phyloP scores from a whole-genome alignment of 2,113 vertebrate genomes.

The Ochotona curzoniae region DNA sequence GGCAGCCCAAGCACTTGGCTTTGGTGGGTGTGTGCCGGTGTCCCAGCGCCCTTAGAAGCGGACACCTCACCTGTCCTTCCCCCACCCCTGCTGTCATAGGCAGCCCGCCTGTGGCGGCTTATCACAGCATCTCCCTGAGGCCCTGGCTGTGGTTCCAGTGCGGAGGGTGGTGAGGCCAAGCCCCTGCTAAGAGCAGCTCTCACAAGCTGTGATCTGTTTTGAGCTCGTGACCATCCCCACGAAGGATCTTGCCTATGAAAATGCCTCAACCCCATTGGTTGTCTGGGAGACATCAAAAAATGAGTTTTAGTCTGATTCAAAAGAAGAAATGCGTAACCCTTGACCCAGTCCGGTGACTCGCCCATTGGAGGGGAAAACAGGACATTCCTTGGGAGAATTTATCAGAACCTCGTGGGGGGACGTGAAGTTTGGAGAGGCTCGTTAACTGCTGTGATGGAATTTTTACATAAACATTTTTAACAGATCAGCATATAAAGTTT shows the following conservation, averaged over 20 bases:
- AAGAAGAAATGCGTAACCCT: background rate
- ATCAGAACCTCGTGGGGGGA: background rate
- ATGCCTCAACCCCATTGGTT: background rate
- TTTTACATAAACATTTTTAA: background rate
- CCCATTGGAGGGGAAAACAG: accelerated
- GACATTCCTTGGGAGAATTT: background rate
- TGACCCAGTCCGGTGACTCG: background rate
- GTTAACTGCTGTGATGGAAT: accelerated
- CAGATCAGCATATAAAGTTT: background rate
- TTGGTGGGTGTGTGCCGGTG: background rate
- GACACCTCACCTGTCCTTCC: too few species aligned
- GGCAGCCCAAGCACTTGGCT: background rate
- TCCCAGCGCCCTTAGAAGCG: background rate
- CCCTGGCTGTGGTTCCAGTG: background rate
- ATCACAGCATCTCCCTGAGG: accelerated
- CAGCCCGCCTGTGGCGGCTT: background rate
- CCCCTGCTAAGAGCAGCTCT: background rate
- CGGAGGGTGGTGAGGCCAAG: background rate
- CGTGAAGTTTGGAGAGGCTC: background rate
- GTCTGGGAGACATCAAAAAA: background rate
- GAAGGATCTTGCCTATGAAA: background rate
- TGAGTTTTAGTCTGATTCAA: background rate
- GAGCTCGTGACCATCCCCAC: background rate
- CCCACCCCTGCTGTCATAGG: too few species aligned
- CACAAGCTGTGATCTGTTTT: background rate